These are phyloP conservation scores for Orgyia antiqua DNA, from an alignment of 2,888 invertebrate genomes.

Conservation along the genomic window DNA sequence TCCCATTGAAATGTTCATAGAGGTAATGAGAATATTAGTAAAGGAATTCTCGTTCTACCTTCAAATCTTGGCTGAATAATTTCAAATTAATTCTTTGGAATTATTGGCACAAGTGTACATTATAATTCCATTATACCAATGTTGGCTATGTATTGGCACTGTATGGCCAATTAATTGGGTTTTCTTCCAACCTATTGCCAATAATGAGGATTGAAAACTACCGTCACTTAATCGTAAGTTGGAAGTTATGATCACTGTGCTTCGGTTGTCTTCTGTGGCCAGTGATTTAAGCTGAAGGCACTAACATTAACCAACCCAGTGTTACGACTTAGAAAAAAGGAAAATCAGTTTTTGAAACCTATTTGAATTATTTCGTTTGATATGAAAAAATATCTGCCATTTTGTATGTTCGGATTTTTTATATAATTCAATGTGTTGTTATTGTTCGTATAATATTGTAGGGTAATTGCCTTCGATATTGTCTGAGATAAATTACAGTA, in stretches of 20 bases:
- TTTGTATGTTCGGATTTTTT: slow-evolving; percentile 54
- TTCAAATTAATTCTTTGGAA: too few relatives aligned
- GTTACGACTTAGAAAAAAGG: slow-evolving; percentile 32
- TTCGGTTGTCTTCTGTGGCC: slow-evolving; percentile 26
- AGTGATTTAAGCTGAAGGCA: slow-evolving; percentile 26
- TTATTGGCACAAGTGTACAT: too few relatives aligned
- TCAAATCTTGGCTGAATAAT: too few relatives aligned
- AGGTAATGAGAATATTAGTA: too few relatives aligned
- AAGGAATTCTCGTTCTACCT: too few relatives aligned
- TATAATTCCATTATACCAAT: too few relatives aligned
- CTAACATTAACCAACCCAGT: slow-evolving; percentile 33
- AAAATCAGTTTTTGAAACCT: slow-evolving; percentile 39
- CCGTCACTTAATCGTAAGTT: slow-evolving; percentile 58
- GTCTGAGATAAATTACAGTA: slow-evolving; percentile 45
- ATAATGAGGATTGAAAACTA: too few relatives aligned
- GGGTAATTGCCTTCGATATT: slow-evolving; percentile 40
- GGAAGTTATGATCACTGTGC: too few relatives aligned
- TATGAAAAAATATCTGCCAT: slow-evolving; percentile 43
- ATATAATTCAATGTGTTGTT: slow-evolving; percentile 58
- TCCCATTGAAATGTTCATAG: too few relatives aligned
- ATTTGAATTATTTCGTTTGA: slow-evolving; percentile 35
- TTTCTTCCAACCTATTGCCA: too few relatives aligned
- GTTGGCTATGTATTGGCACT: too few relatives aligned
- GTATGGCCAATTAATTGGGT: too few relatives aligned
- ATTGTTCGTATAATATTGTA: slow-evolving; percentile 52